Base-by-base conservation (phyloP, 2,113 vertebrate genomes). In the Psilopsiagon aymara region DNA sequence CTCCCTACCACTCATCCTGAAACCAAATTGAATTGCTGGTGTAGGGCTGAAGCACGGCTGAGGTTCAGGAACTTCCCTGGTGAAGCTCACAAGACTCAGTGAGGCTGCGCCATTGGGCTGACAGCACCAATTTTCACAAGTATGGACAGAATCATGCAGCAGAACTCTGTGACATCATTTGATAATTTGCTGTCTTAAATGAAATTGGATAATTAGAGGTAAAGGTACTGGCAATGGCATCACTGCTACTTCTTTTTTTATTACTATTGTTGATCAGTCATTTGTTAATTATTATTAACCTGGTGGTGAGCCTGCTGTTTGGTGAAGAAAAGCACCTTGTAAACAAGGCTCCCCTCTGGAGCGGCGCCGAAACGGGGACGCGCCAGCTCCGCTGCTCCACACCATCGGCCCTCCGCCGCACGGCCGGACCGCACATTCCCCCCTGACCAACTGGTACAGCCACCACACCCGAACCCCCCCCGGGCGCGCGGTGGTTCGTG, bases 251-350 rank as follows among this genome's bases (percentile, higher is more conserved):
- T 51, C 3, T 21, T 17, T 71, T 57, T 49, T 13, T 9, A 11
- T 28, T 23, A 1, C 9, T 10, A 5, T 1, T 17, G 25, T 59
- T 20, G 67, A 74, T 18, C 28, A 70, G 44, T 33, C 5, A 0
- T 9, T 14, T 25, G 4, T 10, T 60, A 7, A 11, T 8, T 0
- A 29, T 1, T 5, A 35, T 1, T 5, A 24, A 11, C 29, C 18
- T 0, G 18, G 3, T 0, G 46, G 7, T 2, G 37, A 7, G 7
- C 25, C 9, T 2, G 18, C 52, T 2, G 20, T 1, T 15, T 0
- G 3, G 2, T 1, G 35, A 4, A 5, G 2, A 33, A 3, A 6
- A 15, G 2, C 47, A 0, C 39, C 10, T 0, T 0, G 7, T 3
- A 6, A 10, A 11, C 46, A 20, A 2, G 2, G 9, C 35, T 35